These are phyloP conservation scores for Ptychobarbus kaznakovi DNA, from an alignment of 2,797 vertebrate species.

Conservation along the genomic window DNA sequence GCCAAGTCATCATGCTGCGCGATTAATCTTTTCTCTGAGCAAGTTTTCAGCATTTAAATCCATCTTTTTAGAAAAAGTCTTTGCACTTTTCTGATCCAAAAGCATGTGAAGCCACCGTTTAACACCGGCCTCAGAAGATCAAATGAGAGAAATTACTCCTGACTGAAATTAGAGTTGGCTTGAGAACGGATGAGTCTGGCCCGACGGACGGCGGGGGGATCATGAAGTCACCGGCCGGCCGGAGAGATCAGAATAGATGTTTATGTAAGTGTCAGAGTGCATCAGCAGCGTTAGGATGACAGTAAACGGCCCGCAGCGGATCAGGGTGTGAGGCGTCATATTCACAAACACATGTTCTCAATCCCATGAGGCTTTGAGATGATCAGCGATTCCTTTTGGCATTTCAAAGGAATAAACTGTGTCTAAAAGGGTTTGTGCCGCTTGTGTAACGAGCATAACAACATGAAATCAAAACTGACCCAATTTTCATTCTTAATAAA, in stretches of 20 bases:
- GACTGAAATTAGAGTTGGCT: constrained; percentile 17
- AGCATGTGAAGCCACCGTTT: background rate
- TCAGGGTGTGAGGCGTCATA: constrained; percentile 11
- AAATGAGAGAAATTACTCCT: constrained; percentile 1
- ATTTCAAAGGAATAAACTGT: background rate
- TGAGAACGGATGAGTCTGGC: background rate
- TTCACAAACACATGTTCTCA: constrained; percentile 11
- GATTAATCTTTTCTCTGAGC: background rate
- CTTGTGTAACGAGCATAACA: background rate
- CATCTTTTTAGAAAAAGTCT: background rate
- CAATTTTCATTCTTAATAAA: constrained; percentile 19
- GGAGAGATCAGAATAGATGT: constrained; percentile 28
- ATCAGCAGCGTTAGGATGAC: background rate
- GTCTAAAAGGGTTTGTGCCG: background rate
- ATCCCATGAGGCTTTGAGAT: background rate
- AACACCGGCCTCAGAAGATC: constrained; percentile 3
- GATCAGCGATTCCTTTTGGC: background rate
- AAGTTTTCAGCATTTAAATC: background rate
- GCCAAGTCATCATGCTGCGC: background rate
- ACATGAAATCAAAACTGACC: constrained; percentile 1
- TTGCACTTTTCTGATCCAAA: background rate
- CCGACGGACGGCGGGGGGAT: background rate
- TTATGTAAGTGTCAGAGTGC: constrained; percentile 24
- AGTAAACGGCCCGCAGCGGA: constrained; percentile 14
- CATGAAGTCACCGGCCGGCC: background rate